Base-by-base conservation (phyloP, 2,797 vertebrate species). In the Pterois miles region DNA sequence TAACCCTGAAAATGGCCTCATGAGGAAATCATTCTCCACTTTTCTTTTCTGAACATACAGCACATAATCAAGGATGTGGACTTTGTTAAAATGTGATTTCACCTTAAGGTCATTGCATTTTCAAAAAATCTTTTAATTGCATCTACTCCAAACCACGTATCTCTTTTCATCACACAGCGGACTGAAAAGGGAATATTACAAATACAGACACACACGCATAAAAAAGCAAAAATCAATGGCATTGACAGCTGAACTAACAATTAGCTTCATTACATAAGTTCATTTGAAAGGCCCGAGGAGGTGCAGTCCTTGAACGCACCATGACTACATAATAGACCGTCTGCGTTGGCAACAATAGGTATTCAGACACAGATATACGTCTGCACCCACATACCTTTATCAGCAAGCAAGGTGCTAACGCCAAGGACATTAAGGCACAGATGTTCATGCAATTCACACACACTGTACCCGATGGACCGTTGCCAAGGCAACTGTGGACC, bases 401-500 rank as follows among this genome's bases (percentile, higher is more conserved):
- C 83, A 20, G 69, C 33, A 62, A 76, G 74, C 63, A 71, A 86
- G 81, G 89, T 83, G 80, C 71, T 64, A 80, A 86, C 65, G 93
- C 95, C 94, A 94, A 96, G 91, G 95, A 96, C 95, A 95, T 96
- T 96, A 96, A 96, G 96, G 94, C 93, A 90, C 96, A 97, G 96
- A 97, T 97, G 95, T 96, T 96, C 95, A 95, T 95, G 94, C 96
- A 95, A 96, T 96, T 96, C 96, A 96, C 95, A 97, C 92, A 96
- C 92, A 95, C 93, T 91, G 93, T 96, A 95, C 93, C 96, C 96
- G 93, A 94, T 95, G 95, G 96, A 95, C 95, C 1, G 97, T 98
- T 97, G 96, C 97, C 96, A 97, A 94, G 97, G 96, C 94, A 97
- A 98, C 97, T 0, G 85, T 92, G 95, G 96, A 97, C 96, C 97